A percentile compares a stretch with the other conserved stretches of the same genome.
Evolutionary conservation across 2,888 invertebrate genomes (phyloP).

Genomic region (Craniophora ligustri): DNA sequence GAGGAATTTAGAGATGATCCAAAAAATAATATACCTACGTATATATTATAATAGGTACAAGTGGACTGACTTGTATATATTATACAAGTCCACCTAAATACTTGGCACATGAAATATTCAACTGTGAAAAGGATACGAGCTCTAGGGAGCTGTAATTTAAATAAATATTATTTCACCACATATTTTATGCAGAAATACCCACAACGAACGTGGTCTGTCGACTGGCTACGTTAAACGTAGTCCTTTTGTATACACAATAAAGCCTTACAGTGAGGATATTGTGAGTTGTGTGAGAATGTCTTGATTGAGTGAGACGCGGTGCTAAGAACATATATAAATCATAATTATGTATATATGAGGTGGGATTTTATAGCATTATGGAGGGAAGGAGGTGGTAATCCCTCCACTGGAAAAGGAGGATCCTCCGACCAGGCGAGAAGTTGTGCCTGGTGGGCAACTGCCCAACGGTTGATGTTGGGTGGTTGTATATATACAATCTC

Average conservation of each 20-base stretch:
- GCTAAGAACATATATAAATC: no score
- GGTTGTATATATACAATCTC: no score
- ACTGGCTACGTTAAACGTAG: constrained; percentile 16
- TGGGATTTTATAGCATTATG: no score
- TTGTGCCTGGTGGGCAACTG: no score
- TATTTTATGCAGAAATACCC: constrained; percentile 68
- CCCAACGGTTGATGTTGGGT: no score
- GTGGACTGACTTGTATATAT: no score
- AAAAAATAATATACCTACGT: constrained; percentile 25
- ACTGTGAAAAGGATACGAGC: constrained; percentile 61
- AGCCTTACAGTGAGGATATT: neutral
- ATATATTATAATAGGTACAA: no score
- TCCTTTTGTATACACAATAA: neutral
- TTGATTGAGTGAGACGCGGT: neutral
- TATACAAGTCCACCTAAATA: constrained; percentile 49
- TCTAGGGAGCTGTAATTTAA: constrained; percentile 71
- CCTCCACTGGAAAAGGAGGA: no score
- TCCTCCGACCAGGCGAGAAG: no score
- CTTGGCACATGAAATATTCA: constrained; percentile 67
- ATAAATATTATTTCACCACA: constrained; percentile 76
- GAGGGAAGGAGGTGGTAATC: no score
- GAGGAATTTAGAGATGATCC: constrained; percentile 21
- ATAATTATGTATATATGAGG: no score
- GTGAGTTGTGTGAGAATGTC: neutral
- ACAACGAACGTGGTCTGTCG: constrained; percentile 4